phyloP scores from a whole-genome alignment of 1,140 invertebrate genomes.

The Saccostrea echinata region DNA sequence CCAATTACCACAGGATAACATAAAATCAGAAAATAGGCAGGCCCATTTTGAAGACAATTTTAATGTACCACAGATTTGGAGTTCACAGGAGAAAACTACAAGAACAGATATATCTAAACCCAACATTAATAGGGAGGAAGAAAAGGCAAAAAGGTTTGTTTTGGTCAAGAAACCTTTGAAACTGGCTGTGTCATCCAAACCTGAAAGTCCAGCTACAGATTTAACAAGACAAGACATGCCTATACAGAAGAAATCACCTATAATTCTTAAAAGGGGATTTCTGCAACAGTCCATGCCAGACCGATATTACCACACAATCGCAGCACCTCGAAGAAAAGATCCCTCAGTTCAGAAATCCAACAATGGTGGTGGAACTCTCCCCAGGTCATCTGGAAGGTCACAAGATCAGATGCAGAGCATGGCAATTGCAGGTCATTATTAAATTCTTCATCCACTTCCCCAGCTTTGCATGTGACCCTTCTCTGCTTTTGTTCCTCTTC shows the following conservation, averaged over 20 bases:
- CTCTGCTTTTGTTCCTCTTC: neutral
- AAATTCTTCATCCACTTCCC: neutral
- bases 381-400: neutral
- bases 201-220: constrained; percentile 44
- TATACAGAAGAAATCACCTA: constrained; percentile 6
- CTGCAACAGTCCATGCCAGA: constrained; percentile 1
- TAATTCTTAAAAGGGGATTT: neutral
- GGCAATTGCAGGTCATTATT: constrained; percentile 27
- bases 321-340: neutral
- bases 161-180: constrained; percentile 39
- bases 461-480: constrained; percentile 18
- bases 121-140: neutral
- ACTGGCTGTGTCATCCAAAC: constrained; percentile 57
- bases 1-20: neutral
- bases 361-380: constrained; percentile 1
- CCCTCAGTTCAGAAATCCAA: neutral
- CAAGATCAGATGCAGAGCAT: constrained; percentile 21
- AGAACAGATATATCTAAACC: constrained; percentile 60
- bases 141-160: neutral
- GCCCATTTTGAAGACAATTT: neutral
- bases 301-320: constrained; percentile 32
- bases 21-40: neutral
- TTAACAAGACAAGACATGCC: neutral
- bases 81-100: constrained; percentile 65
- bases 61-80: neutral